Conservation (phyloP, 2,797 vertebrate species). For the Alauda arvensis region DNA sequence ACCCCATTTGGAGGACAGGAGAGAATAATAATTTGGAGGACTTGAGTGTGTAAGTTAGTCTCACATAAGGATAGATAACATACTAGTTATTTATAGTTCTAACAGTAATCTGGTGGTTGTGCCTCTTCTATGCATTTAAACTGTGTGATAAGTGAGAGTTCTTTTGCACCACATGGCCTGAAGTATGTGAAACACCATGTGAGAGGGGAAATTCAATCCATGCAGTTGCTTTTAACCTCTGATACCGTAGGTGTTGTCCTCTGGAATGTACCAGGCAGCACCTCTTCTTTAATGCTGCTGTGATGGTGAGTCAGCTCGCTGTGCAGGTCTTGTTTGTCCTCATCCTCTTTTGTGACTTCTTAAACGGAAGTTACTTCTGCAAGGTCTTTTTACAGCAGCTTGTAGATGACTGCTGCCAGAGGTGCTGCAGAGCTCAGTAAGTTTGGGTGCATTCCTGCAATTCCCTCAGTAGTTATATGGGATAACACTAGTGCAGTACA, state of each 20-base stretch:
- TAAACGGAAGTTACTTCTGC: neutral
- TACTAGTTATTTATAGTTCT: neutral
- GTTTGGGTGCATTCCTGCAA: neutral
- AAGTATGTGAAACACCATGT: neutral
- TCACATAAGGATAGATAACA: neutral
- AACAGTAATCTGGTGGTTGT: neutral
- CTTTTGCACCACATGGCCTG: neutral
- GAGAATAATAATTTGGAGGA: neutral
- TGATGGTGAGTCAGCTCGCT: neutral
- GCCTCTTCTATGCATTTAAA: neutral
- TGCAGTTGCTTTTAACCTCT: constrained; percentile 19
- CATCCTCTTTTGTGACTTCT: neutral
- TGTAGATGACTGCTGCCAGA: neutral
- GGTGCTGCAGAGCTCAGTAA: neutral
- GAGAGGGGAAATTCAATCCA: neutral
- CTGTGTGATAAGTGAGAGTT: neutral
- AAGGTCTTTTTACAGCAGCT: neutral
- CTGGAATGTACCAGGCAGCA: neutral
- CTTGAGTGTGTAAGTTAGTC: neutral
- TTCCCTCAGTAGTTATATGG: neutral
- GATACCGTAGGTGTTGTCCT: neutral
- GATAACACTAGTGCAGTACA: neutral
- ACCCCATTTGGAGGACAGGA: neutral
- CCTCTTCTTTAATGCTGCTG: neutral
- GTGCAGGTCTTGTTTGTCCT: neutral